Conservation (phyloP, 2,888 invertebrate genomes). For the Megaustenia siamemsis region DNA sequence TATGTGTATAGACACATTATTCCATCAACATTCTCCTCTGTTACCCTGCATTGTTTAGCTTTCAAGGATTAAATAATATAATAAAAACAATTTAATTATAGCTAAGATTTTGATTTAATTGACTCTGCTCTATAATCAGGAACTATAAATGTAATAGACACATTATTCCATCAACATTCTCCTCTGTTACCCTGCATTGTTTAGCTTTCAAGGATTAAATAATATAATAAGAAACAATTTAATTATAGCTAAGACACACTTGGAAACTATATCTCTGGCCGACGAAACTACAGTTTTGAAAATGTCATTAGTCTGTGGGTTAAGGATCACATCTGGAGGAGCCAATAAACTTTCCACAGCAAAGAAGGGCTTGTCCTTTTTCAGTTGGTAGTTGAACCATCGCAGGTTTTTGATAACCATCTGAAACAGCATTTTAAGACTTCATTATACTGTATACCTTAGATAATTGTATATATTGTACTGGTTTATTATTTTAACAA, state of each 20-base stretch:
- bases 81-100: too few relatives aligned
- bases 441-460: too few relatives aligned
- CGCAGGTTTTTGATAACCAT: conserved; percentile 86
- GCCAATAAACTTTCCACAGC: conserved; percentile 88
- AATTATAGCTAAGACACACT: conserved; percentile 80
- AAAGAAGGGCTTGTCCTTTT: conserved; percentile 84
- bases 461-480: too few relatives aligned
- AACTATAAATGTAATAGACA: too few relatives aligned
- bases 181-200: too few relatives aligned
- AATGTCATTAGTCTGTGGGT: conserved; percentile 87
- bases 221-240: neutral
- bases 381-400: conserved; percentile 84
- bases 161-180: too few relatives aligned
- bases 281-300: conserved; percentile 87
- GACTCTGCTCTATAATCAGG: too few relatives aligned
- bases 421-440: conserved; percentile 59
- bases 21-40: too few relatives aligned
- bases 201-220: neutral
- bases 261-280: conserved; percentile 87
- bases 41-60: too few relatives aligned
- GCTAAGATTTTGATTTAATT: too few relatives aligned
- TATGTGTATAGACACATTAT: too few relatives aligned
- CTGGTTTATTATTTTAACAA: too few relatives aligned
- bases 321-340: conserved; percentile 87
- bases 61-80: neutral